These are phyloP conservation scores for Drosophila meridionalis DNA, from an alignment of 2,888 invertebrate genomes.

Conservation along the genomic window DNA sequence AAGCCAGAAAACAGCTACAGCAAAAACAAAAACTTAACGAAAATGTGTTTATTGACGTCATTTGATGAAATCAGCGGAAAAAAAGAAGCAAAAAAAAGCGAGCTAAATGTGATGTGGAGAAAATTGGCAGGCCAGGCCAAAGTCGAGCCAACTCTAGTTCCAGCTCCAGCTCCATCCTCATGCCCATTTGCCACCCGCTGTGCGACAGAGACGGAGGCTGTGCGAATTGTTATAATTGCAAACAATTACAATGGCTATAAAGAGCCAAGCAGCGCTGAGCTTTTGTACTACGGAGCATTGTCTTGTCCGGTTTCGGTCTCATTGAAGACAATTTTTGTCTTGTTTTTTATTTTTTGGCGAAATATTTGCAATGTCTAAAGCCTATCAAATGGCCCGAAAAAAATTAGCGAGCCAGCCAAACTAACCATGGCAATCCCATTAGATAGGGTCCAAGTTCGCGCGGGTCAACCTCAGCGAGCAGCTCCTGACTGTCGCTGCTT, in stretches of 20 bases:
- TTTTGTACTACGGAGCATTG: conserved; percentile 56
- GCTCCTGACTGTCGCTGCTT: conserved; percentile 48
- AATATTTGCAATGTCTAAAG: conserved; percentile 48
- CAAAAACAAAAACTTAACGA: conserved; percentile 39
- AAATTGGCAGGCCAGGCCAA: conserved; percentile 51
- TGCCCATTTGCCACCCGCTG: conserved; percentile 69
- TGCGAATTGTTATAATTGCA: conserved; percentile 77
- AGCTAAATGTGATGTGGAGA: conserved; percentile 57
- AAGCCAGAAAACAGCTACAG: conserved; percentile 35
- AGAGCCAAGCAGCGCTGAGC: conserved; percentile 32
- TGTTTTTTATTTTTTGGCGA: conserved; percentile 21
- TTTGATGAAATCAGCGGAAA: conserved; percentile 53
- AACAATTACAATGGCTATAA: conserved; percentile 75
- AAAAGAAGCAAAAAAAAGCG: conserved; percentile 29
- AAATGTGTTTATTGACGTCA: conserved; percentile 79
- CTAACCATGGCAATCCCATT: conserved; percentile 61
- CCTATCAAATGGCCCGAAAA: conserved; percentile 53
- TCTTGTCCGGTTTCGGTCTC: conserved; percentile 52
- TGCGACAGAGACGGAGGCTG: conserved; percentile 25
- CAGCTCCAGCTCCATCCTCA: conserved; percentile 39
- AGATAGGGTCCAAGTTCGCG: conserved; percentile 67
- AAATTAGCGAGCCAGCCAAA: conserved; percentile 1
- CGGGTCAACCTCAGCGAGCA: conserved; percentile 41
- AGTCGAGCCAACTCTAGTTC: conserved; percentile 18
- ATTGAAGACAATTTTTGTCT: conserved; percentile 47